Conservation (phyloP, 2,797 vertebrate species). For the Rhabdomys pumilio region DNA sequence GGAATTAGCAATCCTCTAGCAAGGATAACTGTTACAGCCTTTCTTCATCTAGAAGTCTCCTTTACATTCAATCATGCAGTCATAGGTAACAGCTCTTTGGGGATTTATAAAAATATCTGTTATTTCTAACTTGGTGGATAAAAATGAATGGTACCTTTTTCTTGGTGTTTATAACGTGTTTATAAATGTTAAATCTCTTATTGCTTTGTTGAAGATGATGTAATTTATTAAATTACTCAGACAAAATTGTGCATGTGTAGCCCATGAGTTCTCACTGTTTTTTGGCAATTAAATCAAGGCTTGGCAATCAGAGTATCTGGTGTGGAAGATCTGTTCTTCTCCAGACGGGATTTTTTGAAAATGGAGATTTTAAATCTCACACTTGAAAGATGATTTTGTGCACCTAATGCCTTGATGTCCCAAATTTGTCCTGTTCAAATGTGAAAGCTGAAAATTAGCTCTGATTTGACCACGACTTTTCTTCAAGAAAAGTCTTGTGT, state of each 20-base stretch:
- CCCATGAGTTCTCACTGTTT: neutral
- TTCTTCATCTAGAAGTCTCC: conserved; percentile 18
- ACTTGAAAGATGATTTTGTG: conserved; percentile 17
- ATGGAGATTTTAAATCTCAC: conserved; percentile 24
- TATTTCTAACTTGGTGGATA: conserved; percentile 47
- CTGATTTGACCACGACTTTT: conserved; percentile 17
- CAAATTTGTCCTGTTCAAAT: conserved; percentile 25
- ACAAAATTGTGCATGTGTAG: neutral
- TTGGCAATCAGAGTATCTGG: conserved; percentile 34
- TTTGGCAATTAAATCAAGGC: conserved; percentile 19
- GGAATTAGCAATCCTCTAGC: conserved; percentile 43
- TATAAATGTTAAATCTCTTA: conserved; percentile 23
- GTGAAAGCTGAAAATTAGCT: conserved; percentile 43
- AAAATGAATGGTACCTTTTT: conserved; percentile 64
- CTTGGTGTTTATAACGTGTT: conserved; percentile 3
- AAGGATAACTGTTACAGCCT: conserved; percentile 10
- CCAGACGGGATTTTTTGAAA: conserved; percentile 12
- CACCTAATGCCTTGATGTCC: neutral
- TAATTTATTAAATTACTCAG: conserved; percentile 45
- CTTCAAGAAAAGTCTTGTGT: neutral
- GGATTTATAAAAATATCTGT: conserved; percentile 47
- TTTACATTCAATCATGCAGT: conserved; percentile 48
- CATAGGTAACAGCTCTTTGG: conserved; percentile 66
- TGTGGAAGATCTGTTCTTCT: conserved; percentile 17
- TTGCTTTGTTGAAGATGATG: conserved; percentile 42